Percentiles rank a stretch among this genome's conserved stretches.
phyloP scores from a whole-genome alignment of 2,113 vertebrate genomes.

The Muntiacus muntjak region DNA sequence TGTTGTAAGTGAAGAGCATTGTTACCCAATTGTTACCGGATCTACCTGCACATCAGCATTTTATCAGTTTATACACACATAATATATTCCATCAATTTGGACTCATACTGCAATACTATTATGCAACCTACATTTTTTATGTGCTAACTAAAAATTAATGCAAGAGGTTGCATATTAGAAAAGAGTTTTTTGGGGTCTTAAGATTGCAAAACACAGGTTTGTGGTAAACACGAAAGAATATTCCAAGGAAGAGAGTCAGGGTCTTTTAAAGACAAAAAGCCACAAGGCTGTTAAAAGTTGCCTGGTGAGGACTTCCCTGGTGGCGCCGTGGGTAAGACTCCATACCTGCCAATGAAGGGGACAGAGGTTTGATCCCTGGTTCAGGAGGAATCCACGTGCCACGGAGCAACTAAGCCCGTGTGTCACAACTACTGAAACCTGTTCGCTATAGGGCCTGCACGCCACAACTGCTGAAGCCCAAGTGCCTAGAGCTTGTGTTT shows the following conservation, averaged over 20 bases:
- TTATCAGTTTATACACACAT: background rate
- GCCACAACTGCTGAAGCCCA: background rate
- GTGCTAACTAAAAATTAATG: background rate
- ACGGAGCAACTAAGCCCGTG: background rate
- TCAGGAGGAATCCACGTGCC: background rate
- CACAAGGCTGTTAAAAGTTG: background rate
- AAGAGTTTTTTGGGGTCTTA: background rate
- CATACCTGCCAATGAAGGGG: background rate
- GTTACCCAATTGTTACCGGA: background rate
- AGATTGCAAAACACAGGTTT: background rate
- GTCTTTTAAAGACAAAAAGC: background rate
- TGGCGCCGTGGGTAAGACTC: background rate
- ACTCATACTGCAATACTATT: background rate
- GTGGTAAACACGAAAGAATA: background rate
- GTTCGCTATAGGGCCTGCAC: background rate
- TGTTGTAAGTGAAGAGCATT: background rate
- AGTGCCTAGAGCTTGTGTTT: background rate
- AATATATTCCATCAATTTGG: background rate
- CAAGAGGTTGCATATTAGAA: background rate
- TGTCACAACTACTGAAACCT: background rate
- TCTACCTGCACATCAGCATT: fast-evolving
- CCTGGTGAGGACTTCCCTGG: background rate
- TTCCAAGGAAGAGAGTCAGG: background rate
- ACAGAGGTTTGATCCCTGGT: background rate
- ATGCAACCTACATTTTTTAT: background rate